Base-by-base conservation (phyloP, 2,888 invertebrate genomes). In the Hymenopus coronatus region DNA sequence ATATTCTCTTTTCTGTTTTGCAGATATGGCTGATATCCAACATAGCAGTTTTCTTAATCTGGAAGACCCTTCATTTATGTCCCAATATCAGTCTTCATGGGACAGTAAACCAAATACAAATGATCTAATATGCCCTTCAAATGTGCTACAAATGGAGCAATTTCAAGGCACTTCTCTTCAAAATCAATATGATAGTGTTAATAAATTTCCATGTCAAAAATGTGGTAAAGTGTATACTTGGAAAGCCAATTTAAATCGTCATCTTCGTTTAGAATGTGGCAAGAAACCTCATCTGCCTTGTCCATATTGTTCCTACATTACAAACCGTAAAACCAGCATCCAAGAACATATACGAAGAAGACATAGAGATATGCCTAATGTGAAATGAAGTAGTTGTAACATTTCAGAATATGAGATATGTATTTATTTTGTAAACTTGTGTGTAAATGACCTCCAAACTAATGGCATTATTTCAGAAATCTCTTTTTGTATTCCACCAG, bases 231-330 rank as follows among this genome's bases (percentile, higher is more conserved):
- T 89, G 28, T 89, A 89, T 30, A 25, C 81, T 82, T 54, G 84
- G 27, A 83, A 84, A 70, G 84, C 87, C 25, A 89, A 88, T 46
- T 30, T 89, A 15, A 70, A 84, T 54, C 92, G 93, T 12, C 93
- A 93, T 90, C 91, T 92, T 89, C 91, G 91, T 46, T 91, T 92
- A 89, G 92, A 92, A 88, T 92, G 92, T 89, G 92, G 92, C 20
- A 91, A 91, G 28, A 91, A 92, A 88, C 92, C 92, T 27, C 91
- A 91, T 81, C 92, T 92, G 87, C 89, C 90, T 15, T 92, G 92
- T 84, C 91, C 90, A 9, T 89, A 90, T 83, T 92, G 92, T 88
- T 89, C 90, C 15, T 91, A 91, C 88, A 83, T 88, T 28, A 28
- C 89, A 70, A 86, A 83, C 15, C 88, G 82, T 27, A 89, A 88